Base-by-base conservation (phyloP, 2,113 vertebrate species). In the Phocoena phocoena region DNA sequence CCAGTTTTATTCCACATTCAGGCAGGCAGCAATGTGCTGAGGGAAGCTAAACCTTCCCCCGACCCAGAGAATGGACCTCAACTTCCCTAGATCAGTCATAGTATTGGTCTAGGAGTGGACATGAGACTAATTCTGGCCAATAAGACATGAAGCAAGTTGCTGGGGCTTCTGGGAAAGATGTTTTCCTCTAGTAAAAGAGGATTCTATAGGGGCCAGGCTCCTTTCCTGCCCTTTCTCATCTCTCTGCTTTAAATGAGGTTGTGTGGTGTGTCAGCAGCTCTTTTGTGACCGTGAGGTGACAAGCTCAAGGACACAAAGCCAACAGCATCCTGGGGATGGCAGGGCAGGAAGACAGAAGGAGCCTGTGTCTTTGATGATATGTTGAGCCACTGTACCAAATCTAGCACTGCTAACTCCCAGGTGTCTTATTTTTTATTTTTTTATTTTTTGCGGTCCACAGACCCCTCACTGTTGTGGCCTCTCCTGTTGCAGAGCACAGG, bases 251-350 rank as follows among this genome's bases (percentile, higher is more conserved):
- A 31, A 77, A 70, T 31, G 26, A 23, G 18, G 25, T 58, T 63
- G 5, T 58, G 10, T 76, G 76, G 68, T 70, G 33, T 38, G 83
- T 76, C 60, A 68, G 96, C 76, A 94, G 81, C 60, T 47, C 21
- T 96, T 74, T 92, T 92, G 96, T 94, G 74, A 88, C 41, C 28
- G 53, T 28, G 33, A 88, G 5, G 63, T 60, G 25, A 70, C 33
- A 50, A 85, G 25, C 14, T 53, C 14, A 71, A 21, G 50, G 67
- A 87, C 81, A 87, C 55, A 94, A 74, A 81, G 71, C 21, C 17
- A 65, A 17, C 38, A 58, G 21, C 2, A 47, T 28, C 58, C 20
- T 84, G 28, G 5, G 26, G 55, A 60, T n/a, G 82, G 50, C 38
- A 91, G 53, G 33, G 15, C 26, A 62, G 76, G 26, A 58, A 74